Evolutionary conservation across 2,888 invertebrate genomes (phyloP).

Genomic region (Ecdyonurus torrentis): DNA sequence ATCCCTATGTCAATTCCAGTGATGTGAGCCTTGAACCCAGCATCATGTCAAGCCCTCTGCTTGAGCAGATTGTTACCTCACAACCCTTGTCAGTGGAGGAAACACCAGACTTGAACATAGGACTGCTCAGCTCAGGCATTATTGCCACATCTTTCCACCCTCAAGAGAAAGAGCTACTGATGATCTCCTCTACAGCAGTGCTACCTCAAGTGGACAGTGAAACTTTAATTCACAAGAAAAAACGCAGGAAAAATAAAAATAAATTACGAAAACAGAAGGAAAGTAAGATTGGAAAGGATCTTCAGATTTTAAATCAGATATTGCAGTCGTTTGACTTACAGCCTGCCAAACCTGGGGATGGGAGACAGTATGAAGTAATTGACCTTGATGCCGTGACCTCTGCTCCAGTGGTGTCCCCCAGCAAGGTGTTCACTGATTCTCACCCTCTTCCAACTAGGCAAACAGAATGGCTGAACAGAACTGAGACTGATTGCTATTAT

Average conservation of each 20-base stretch:
- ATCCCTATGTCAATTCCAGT: background rate
- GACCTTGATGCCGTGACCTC: background rate
- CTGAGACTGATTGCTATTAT: conserved; percentile 4
- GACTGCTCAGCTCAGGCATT: no score
- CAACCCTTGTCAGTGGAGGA: no score
- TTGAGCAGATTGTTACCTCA: no score
- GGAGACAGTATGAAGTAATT: background rate
- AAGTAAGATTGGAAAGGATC: background rate
- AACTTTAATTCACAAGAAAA: background rate
- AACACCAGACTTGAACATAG: no score
- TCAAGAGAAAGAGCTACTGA: background rate
- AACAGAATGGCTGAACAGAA: background rate
- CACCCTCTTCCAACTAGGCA: background rate
- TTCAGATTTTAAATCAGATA: background rate
- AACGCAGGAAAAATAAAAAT: background rate
- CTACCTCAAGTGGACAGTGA: background rate
- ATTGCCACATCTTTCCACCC: background rate
- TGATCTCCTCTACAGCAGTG: background rate
- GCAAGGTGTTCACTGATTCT: background rate
- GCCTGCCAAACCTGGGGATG: background rate
- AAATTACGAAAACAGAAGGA: background rate
- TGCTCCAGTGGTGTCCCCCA: background rate
- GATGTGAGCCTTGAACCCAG: background rate
- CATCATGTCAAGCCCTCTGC: no score
- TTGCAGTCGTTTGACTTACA: background rate